Conservation (phyloP, 2,113 vertebrate species). For the Gopherus flavomarginatus region DNA sequence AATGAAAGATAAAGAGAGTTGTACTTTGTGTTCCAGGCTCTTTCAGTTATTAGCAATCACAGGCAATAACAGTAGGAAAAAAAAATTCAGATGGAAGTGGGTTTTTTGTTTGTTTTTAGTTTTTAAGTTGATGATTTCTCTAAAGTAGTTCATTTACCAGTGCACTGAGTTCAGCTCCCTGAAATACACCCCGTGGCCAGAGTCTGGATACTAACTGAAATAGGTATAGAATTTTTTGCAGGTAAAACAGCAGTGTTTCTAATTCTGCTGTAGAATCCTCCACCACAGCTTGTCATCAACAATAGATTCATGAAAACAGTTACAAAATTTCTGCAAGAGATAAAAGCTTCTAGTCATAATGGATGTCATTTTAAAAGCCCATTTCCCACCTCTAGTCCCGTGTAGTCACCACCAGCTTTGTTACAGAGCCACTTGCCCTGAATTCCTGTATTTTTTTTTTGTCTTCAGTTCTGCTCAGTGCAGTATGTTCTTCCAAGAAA, state of each 20-base stretch:
- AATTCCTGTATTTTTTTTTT: background rate
- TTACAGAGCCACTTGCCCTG: slow-evolving; percentile 27
- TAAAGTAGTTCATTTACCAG: background rate
- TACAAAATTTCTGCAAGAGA: slow-evolving; percentile 19
- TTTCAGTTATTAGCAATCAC: background rate
- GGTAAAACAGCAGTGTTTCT: background rate
- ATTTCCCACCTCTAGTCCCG: background rate
- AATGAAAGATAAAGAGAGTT: background rate
- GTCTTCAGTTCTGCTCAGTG: slow-evolving; percentile 21
- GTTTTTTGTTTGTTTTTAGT: background rate
- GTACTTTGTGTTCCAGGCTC: background rate
- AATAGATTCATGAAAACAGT: background rate
- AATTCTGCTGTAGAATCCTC: background rate
- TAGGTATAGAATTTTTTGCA: background rate
- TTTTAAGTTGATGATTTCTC: background rate
- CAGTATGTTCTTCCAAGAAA: background rate
- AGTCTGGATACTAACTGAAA: background rate
- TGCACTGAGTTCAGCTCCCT: background rate
- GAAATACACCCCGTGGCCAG: background rate
- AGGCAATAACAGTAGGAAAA: background rate
- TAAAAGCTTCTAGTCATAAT: slow-evolving; percentile 13
- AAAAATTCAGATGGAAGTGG: background rate
- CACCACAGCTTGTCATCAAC: background rate
- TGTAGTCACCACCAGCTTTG: background rate
- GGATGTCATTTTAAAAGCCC: slow-evolving; percentile 3